Percentiles rank a stretch among this genome's conserved stretches.
Conservation (phyloP, 2,888 invertebrate genomes). For the Copidosoma aretas region DNA sequence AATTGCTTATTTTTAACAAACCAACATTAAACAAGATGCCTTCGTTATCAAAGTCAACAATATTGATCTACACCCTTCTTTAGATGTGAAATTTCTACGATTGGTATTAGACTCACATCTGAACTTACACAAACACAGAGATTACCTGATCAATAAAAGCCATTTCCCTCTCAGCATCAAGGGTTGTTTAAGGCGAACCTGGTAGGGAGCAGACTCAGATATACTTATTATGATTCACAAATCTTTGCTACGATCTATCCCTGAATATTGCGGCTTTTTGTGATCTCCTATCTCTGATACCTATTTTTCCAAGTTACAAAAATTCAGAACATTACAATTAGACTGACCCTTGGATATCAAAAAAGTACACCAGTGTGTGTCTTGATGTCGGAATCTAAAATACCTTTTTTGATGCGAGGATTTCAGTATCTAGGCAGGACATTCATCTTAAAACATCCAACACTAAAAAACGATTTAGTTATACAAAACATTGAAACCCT, state of each 20-base stretch:
- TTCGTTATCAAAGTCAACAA: neutral
- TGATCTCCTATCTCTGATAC: neutral
- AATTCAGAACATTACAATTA: neutral
- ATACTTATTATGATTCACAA: too few species aligned
- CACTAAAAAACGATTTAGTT: neutral
- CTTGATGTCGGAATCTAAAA: neutral
- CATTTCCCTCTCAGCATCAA: neutral
- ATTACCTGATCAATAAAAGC: neutral
- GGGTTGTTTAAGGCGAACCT: neutral
- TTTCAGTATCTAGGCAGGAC: neutral
- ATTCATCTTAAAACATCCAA: neutral
- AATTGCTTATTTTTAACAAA: constrained; percentile 1
- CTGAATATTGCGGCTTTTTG: neutral
- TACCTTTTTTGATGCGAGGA: neutral
- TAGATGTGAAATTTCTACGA: neutral
- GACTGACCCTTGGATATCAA: neutral
- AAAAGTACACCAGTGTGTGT: constrained; percentile 1
- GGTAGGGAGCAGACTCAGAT: too few species aligned
- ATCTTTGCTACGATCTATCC: neutral
- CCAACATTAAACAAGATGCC: neutral
- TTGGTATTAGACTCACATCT: neutral
- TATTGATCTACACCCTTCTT: neutral
- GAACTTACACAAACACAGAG: neutral
- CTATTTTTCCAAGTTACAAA: neutral
- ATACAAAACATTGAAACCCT: neutral